Evolutionary conservation across 2,888 invertebrate species (phyloP), one percentile per base, ranked within the genome.

Genomic region (Palloptera scutellata): DNA sequence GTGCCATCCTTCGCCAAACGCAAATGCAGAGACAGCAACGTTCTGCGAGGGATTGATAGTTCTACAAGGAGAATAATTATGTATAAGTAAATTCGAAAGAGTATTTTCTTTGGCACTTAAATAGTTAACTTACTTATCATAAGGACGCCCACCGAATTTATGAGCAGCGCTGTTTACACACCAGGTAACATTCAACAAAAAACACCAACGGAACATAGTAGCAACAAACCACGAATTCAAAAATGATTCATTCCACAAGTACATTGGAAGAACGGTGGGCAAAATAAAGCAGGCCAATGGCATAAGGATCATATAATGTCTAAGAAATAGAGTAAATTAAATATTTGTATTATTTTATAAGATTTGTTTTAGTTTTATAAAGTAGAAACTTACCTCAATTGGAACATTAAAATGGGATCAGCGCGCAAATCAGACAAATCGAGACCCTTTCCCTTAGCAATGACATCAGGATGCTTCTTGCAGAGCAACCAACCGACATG

Each of bases 401-500:
- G 97, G 86, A 95, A 95, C 73, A 86, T 86, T 10, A 96, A 88
- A 60, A 97, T 89, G 10, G 93, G 93, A 84, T 97, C 96, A 12
- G 87, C 87, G 70, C 88, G 88, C 64, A 97, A 87, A 84, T 97
- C 97, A 55, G 91, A 91, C 73, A 96, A 78, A 80, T 97, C 96
- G n/a, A 97, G 88, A 51, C 90, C 88, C 75, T 92, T 91, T 77
- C 97, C 97, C 83, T 95, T 96, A 70, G 86, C 88, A 78, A 89
- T 92, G 60, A 97, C 93, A 73, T 95, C 93, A 0, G 95, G 94
- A 82, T 97, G 97, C 82, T 97, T 97, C 75, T 91, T 89, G 76
- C 92, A 91, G 65, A 97, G 86, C 69, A 98, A 87, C 98, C 97
- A 98, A 65, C 97, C 97, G 75, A 97, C 88, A 84, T 98, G 97